A percentile compares a stretch with the other conserved stretches of the same genome.
Evolutionary conservation across 2,888 invertebrate genomes (phyloP).

Genomic region (Andrena flavipes): DNA sequence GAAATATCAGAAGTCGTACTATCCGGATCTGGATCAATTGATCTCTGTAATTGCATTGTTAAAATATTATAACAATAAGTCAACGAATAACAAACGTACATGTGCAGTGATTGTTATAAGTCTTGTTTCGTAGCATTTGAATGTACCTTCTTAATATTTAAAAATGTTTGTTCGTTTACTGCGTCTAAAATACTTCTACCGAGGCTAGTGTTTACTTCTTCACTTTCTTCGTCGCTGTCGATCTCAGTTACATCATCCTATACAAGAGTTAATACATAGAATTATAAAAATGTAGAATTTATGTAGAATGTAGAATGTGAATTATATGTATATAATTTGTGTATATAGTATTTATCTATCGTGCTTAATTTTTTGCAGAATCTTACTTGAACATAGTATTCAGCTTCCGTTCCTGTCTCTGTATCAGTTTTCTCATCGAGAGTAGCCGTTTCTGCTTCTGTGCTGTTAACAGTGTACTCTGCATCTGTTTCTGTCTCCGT

Average conservation of each 20-base stretch:
- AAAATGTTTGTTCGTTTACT: constrained; percentile 77
- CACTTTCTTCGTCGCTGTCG: constrained; percentile 74
- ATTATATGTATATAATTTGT: too few relatives aligned
- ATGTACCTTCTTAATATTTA: constrained; percentile 80
- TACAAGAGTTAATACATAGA: constrained; percentile 12
- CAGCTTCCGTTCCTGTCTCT: constrained; percentile 82
- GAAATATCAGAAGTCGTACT: constrained; percentile 83
- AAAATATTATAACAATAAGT: constrained; percentile 17
- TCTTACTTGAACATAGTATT: constrained; percentile 76
- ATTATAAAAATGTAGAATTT: too few relatives aligned
- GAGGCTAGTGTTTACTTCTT: constrained; percentile 80
- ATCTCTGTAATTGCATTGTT: constrained; percentile 73
- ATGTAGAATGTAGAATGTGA: too few relatives aligned
- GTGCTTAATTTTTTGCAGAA: constrained; percentile 7
- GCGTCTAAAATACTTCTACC: constrained; percentile 81
- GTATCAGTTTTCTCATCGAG: constrained; percentile 80
- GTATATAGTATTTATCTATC: not conserved
- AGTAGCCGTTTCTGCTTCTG: constrained; percentile 81
- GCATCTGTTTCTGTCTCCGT: constrained; percentile 78
- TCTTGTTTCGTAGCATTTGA: too few relatives aligned
- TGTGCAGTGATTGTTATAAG: too few relatives aligned
- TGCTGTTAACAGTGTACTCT: constrained; percentile 77
- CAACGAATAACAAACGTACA: constrained; percentile 1
- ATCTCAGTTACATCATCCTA: constrained; percentile 66
- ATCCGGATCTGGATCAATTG: constrained; percentile 82